These are phyloP conservation scores for Microcebus jonahi DNA, from an alignment of 2,113 vertebrate genomes.

Conservation along the genomic window DNA sequence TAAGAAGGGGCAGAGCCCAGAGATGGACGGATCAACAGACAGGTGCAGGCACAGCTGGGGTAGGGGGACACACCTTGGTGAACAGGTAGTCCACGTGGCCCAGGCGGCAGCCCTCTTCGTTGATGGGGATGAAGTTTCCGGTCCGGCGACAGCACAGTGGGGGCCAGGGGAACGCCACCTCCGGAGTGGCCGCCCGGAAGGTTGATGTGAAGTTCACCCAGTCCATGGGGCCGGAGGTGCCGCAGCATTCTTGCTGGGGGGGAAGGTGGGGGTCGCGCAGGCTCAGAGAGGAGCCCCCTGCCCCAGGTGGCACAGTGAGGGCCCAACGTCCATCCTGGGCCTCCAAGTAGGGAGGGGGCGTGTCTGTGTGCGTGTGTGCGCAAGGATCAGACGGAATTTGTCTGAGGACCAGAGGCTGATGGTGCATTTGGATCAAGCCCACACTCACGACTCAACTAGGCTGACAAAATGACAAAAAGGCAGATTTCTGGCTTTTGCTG, in stretches of 20 bases:
- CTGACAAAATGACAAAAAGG: not conserved
- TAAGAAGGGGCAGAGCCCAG: not conserved
- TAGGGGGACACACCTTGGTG: slow-evolving; percentile 74
- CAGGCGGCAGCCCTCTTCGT: slow-evolving; percentile 74
- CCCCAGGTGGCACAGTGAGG: not conserved
- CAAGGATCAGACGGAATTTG: not conserved
- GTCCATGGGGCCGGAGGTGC: slow-evolving; percentile 84
- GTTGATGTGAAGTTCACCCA: slow-evolving; percentile 85
- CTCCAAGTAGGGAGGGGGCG: not conserved
- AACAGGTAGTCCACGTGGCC: slow-evolving; percentile 80
- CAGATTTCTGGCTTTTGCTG: not conserved
- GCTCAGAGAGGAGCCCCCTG: not conserved
- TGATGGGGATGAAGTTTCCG: slow-evolving; percentile 78
- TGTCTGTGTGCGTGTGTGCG: no score
- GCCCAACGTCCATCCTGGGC: not conserved
- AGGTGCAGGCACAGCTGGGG: not conserved
- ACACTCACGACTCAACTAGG: not conserved
- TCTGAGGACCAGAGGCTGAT: not conserved
- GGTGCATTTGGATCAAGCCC: not conserved
- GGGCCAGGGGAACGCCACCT: slow-evolving; percentile 82
- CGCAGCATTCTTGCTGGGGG: slow-evolving; percentile 86
- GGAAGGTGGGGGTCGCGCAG: not conserved
- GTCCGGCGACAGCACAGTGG: slow-evolving; percentile 83
- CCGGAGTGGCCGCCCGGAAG: slow-evolving; percentile 71
- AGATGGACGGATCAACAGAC: not conserved